Evolutionary conservation across 2,797 vertebrate genomes (phyloP), one percentile per base, ranked within the genome.

Genomic region (Percopsis omiscomaycus): DNA sequence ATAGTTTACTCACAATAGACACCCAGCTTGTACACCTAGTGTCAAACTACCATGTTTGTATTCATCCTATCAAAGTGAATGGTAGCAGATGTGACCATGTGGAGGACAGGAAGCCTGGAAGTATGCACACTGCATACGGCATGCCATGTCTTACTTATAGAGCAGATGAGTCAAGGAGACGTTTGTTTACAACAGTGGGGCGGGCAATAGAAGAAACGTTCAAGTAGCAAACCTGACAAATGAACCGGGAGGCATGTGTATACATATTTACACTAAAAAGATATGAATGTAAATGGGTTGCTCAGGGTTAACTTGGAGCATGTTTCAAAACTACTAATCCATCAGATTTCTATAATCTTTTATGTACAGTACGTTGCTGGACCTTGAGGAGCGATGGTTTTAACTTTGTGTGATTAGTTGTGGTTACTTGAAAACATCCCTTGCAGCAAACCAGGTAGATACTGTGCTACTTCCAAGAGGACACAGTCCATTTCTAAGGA

Each of bases 251-350:
- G 63, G 52, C 74, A 50, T 76, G 51, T 32, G 63, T 46, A 84
- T 86, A 86, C 79, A 88, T 82, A 83, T 91, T 92, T 94, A 93
- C 93, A 84, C 92, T 93, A 89, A 92, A 91, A 1, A 93, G 89
- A 95, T 89, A 91, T 96, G 94, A 96, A 96, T 97, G 94, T 96
- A 95, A 92, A 90, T 90, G 92, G 90, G 90, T 91, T 92, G 93
- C 95, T 97, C 95, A 95, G 94, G 94, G 94, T 92, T 94, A 85
- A 92, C 89, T 89, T 90, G 92, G 90, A 92, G 92, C 90, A 90
- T 92, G 88, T 92, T 93, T 86, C 91, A 89, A 91, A 80, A 82
- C 71, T 73, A 79, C 91, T 87, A 90, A 89, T 94, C 88, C 90
- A 86, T 69, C 88, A 90, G 88, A 88, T 90, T 89, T 90, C 84